Base-by-base conservation (phyloP, 2,113 vertebrate species). In the Dissostichus mawsoni region DNA sequence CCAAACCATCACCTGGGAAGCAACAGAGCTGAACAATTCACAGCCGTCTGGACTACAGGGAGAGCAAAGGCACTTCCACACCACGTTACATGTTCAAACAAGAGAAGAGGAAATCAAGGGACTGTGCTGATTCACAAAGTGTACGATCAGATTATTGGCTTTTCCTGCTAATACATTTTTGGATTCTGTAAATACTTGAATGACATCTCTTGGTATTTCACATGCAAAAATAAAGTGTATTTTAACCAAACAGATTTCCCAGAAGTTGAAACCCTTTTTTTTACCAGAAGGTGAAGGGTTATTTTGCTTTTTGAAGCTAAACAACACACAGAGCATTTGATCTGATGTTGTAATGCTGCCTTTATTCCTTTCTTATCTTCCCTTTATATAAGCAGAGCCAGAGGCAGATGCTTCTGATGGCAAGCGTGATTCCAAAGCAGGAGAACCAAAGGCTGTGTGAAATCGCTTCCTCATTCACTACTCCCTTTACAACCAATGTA, bases 1-100 rank as follows among this genome's bases (percentile, higher is more conserved):
- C 80, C 66, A 69, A 59, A 75, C 55, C 52, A 53, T 85, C 69
- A 76, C 65, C 69, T 74, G 61, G 67, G 78, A 72, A 72, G 48
- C 8, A 17, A 20, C 52, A 65, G 55, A 33, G 62, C 23, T 56
- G 53, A 70, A 69, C 78, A 45, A 20, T 71, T 71, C 36, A 48
- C 17, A 2, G 45, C 50, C 3, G 17, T 47, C 25, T 44, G 68
- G 69, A 71, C 66, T 33, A 51, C 57, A 36, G 23, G 17, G 33
- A 59, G 48, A 72, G 45, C 53, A 74, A 73, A 57, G 18, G 7
- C 57, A 17, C 51, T 41, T 63, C 58, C 23, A 33, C 25, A 55
- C 29, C 29, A 63, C 45, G 7, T 63, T 56, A 20, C 36, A 33
- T 33, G 50, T 48, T 36, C 41, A 52, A 33, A 12, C 65, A 3